phyloP scores from a whole-genome alignment of 2,797 vertebrate species.

The Pangasius sanitwongsei region DNA sequence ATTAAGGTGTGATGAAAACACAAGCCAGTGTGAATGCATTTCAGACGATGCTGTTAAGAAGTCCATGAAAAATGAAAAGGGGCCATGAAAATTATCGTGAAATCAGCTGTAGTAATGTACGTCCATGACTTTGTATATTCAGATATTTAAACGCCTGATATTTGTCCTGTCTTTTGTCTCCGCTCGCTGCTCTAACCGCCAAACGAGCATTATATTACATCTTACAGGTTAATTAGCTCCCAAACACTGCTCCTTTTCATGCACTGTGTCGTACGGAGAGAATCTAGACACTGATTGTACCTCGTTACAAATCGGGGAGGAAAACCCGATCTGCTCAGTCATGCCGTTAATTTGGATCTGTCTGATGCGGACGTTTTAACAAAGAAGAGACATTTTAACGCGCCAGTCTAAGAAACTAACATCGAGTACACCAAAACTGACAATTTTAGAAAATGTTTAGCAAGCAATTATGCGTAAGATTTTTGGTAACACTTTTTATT shows the following conservation, averaged over 20 bases:
- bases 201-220: not conserved
- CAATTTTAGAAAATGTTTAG: not conserved
- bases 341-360: not conserved
- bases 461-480: not conserved
- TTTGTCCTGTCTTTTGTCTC: not conserved
- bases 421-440: not conserved
- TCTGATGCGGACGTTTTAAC: not conserved
- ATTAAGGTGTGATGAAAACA: not conserved
- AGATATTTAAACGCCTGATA: not conserved
- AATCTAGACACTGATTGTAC: not conserved
- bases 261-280: not conserved
- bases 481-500: not conserved
- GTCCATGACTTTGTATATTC: not conserved
- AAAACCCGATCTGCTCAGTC: not conserved
- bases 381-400: not conserved
- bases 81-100: not conserved
- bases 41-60: not conserved
- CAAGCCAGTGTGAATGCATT: too few relatives aligned
- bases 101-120: not conserved
- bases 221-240: not conserved
- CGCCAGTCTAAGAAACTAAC: not conserved
- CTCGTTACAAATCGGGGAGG: not conserved
- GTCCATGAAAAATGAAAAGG: not conserved
- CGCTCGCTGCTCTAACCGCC: not conserved
- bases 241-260: not conserved